Base-by-base conservation (phyloP, 1,140 invertebrate species). In the Formica exsecta region DNA sequence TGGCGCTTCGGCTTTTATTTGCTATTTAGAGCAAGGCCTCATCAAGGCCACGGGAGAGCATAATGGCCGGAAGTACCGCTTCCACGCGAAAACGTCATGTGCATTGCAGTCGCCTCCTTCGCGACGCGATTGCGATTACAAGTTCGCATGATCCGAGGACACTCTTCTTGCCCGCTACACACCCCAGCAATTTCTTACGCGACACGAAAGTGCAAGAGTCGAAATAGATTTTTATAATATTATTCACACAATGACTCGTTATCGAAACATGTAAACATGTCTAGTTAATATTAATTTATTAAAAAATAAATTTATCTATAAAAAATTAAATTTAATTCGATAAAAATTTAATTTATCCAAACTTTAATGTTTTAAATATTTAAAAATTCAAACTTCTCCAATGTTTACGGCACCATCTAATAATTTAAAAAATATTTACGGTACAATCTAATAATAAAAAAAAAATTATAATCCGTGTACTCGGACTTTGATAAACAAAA, bases 31-130 rank as follows among this genome's bases (percentile, higher is more conserved):
- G 77, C 77, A 80, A 80, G 77, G 77, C 65, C 64, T 70, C 77
- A 80, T 80, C 77, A 80, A 80, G 77, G 77, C 65, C 77, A 70
- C 54, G 77, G 64, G 61, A 77, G 75, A 80, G 36, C 51, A 80
- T 80, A 80, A 80, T 80, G 77, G 77, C 77, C 77, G 77, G 77
- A 80, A 80, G 77, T 80, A 51, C 48, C 48, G 65, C 77, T 80
- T 80, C 77, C 77, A 80, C 77, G 51, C 77, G 77, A 80, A 80
- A 80, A 80, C 65, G 77, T 80, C 77, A 80, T 80, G 77, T 80
- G 65, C 64, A 80, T 65, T 68, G 62, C 76, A 79, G 62, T 79
- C 64, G 19, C 25, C 71, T 38, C 41, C 68, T 41, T 13, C 54
- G 9, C 29, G 5, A 16, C 29, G 16, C 68, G 44, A 59, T 54